Base-by-base conservation (phyloP, 2,797 vertebrate species). In the Manis javanica region DNA sequence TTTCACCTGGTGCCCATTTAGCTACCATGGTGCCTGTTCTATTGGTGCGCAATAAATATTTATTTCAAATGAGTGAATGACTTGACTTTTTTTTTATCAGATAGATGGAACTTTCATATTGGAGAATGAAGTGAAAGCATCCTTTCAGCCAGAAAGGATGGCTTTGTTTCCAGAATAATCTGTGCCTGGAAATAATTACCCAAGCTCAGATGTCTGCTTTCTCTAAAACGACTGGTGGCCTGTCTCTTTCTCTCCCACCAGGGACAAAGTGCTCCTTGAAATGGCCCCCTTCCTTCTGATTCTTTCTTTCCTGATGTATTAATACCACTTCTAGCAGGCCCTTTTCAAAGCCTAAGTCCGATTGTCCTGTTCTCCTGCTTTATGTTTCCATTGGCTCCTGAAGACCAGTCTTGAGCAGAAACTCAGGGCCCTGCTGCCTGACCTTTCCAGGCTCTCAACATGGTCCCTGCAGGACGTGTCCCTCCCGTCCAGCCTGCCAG, bases 121-220 rank as follows among this genome's bases (percentile, higher is more conserved):
- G 55, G 92, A 85, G 82, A 90, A 37, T 39, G 79, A 91, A 87
- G 84, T 68, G 68, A 87, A 79, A 87, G 42, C 82, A 81, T 69
- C 42, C 46, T 83, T 85, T 93, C 0, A 31, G 72, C 51, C 37
- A 74, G 75, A 87, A 90, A 46, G 69, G 71, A 24, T 57, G 77
- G 69, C 74, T 94, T 88, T 89, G 86, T 96, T 96, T 91, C 74
- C 42, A 71, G 78, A 57, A 26, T 87, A 39, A 87, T 82, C 77
- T 1, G 18, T 37, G 34, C 64, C 87, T 96, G 92, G 96, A 96
- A 94, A 39, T 90, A 83, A 94, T 96, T 96, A 85, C 63, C 53
- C 24, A 42, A 71, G 81, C 63, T 90, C 87, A 19, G 18, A 46
- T 91, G 61, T 74, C 78, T 39, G 79, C 53, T 79, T 10, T 83